Conservation (phyloP, 2,113 vertebrate species). For the Corvus moneduloides region DNA sequence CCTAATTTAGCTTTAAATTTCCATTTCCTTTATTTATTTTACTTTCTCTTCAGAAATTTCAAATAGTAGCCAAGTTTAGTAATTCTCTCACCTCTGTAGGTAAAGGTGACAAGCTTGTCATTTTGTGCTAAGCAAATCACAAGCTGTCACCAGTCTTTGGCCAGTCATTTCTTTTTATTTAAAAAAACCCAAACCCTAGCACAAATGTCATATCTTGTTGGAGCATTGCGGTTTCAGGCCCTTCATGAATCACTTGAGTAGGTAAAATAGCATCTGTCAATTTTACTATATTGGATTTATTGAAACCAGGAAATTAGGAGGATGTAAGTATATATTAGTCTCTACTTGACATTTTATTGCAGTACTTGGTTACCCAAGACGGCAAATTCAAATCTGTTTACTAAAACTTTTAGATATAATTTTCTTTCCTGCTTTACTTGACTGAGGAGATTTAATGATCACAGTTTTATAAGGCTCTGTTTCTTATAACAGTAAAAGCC, state of each 20-base stretch:
- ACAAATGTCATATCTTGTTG: conserved; percentile 38
- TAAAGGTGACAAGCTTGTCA: background rate
- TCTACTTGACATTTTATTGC: background rate
- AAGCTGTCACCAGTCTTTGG: background rate
- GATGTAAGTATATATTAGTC: background rate
- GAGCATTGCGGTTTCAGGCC: background rate
- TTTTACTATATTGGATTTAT: conserved; percentile 17
- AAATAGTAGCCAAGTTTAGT: background rate
- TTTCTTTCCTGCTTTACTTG: background rate
- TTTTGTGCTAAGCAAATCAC: background rate
- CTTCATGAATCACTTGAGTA: conserved; percentile 32
- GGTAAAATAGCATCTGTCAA: conserved; percentile 50
- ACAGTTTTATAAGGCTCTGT: background rate
- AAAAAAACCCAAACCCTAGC: background rate
- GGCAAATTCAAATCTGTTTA: conserved; percentile 9
- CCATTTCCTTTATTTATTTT: background rate
- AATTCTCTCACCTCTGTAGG: background rate
- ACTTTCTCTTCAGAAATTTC: background rate
- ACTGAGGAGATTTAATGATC: background rate
- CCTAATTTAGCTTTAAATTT: background rate
- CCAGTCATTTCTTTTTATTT: background rate
- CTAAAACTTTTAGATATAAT: background rate
- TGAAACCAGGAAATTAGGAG: background rate
- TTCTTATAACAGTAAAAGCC: background rate
- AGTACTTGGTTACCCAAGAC: background rate